Base-by-base conservation (phyloP, 2,113 vertebrate genomes). In the Todiramphus chloris region DNA sequence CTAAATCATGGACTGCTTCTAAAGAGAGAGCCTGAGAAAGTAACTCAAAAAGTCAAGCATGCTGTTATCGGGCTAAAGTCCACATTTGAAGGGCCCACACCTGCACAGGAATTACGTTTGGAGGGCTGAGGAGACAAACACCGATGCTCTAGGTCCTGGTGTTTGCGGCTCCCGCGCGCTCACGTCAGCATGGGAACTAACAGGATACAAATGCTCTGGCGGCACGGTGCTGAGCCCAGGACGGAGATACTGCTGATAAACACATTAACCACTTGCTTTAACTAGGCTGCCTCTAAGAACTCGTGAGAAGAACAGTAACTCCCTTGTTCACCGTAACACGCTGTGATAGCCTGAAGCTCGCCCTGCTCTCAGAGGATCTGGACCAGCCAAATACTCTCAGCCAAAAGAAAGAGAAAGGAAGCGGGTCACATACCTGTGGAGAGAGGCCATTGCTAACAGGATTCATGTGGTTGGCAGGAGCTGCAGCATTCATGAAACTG, bases 401-500 rank as follows among this genome's bases (percentile, higher is more conserved):
- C 30, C 46, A 44, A 62, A 62, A 66, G 85, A 53, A 59, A 70
- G 35, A 51, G 56, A 68, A 78, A 0, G 16, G 63, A 33, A 33
- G 37, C 0, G 2, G 58, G 19, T 5, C 30, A 73, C 99, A 90
- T 97, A 99, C 99, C 99, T 99, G 99, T 63, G 99, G 99, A 87
- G 99, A 99, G 82, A 99, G 99, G 92, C 99, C 99, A 5, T 99
- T 99, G 98, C 99, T 99, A 73, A 99, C 99, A 0, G 99, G 97
- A 96, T 99, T 99, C 99, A 99, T 99, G 98, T 99, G 99, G 98
- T 99, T 99, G 97, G 99, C 96, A 44, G 99, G 99, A 10, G 98
- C 99, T 1, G 99, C 97, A 1, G 99, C 98, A 83, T 98, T 99
- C 99, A 99, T 99, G 98, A 99, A 99, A 58, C 98, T 99, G 91